Evolutionary conservation across 2,797 vertebrate genomes (phyloP), one percentile per base, ranked within the genome.

Genomic region (Macrochelys suwanniensis): DNA sequence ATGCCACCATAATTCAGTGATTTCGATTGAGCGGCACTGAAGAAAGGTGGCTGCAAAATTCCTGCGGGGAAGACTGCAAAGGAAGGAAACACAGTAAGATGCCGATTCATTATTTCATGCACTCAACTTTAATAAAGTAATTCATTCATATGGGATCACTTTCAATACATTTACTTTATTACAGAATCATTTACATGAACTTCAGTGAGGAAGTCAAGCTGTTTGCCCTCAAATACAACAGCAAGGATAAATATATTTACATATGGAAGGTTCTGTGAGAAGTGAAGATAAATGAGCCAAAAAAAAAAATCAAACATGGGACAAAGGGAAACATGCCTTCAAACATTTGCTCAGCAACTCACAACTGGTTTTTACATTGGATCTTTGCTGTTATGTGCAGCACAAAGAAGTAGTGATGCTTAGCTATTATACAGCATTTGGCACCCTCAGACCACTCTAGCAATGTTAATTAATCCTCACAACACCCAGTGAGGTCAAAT

Each of bases 41-140:
- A 99, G 98, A 99, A 99, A 1, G 99, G 99, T 0, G 99, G 99
- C 95, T 99, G 99, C 88, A 99, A 97, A 92, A 99, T 99, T 25
- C 99, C 99, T 25, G 99, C 99, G 11, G 99, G 99, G 96, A 99
- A 99, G 68, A 99, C 99, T 99, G 88, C 6, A 79, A 80, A 79
- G 31, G 87, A 89, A 95, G 92, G 95, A 82, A 87, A 65, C 1
- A 47, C 37, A 45, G 1, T 89, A 82, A 37, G 49, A 49, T 53
- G 4, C 9, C 74, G 74, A 45, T 84, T 85, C 1, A 0, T 65
- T 49, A 50, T 8, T 77, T 47, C n/a, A 1, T 1, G 11, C 28
- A 11, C 0, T 0, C 85, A 8, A 10, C 1, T 47, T n/a, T 78
- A 89, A 51, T 74, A 82, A 82, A 28, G 13, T 47, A 47, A 49